A percentile compares a stretch with the other conserved stretches of the same genome.
phyloP scores from a whole-genome alignment of 1,140 invertebrate species.

The Aphelenchoides fujianensis region DNA sequence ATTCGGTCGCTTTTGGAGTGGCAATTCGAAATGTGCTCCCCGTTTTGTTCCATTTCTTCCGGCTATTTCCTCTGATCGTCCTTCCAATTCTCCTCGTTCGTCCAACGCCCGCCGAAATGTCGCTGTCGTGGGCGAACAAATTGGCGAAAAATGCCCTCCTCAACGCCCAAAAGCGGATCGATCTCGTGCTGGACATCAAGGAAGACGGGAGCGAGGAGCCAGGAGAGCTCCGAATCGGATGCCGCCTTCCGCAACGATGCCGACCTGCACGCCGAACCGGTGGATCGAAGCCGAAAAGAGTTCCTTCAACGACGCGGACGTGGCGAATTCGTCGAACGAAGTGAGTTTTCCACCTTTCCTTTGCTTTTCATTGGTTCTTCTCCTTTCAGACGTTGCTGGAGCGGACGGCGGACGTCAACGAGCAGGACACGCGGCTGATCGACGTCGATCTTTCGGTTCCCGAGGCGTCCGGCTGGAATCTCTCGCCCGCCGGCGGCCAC shows the following conservation, averaged over 20 bases:
- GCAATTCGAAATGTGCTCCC: background rate
- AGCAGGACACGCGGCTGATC: conserved; percentile 2
- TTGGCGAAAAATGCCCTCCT: conserved; percentile 52
- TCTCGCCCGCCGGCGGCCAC: background rate
- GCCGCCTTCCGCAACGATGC: conserved; percentile 12
- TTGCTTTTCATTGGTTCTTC: too few species aligned
- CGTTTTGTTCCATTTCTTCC: background rate
- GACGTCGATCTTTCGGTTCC: conserved; percentile 4
- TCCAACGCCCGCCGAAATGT: conserved; percentile 27
- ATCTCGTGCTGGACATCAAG: conserved; percentile 50
- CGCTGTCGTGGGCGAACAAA: conserved; percentile 51
- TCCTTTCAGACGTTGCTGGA: background rate
- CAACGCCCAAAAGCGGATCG: conserved; percentile 48
- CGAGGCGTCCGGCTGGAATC: background rate
- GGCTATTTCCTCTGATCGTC: too few species aligned
- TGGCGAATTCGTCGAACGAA: background rate
- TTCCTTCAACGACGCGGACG: background rate
- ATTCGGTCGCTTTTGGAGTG: too few species aligned
- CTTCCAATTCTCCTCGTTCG: conserved; percentile 3
- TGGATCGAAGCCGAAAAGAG: conserved; percentile 5
- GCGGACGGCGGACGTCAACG: background rate
- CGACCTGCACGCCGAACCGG: background rate
- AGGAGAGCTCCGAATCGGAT: conserved; percentile 26
- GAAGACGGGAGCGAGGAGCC: conserved; percentile 43
- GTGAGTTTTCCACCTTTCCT: background rate